Evolutionary conservation across 2,113 vertebrate species (phyloP), one percentile per base, ranked within the genome.

Genomic region (Pimephales promelas): DNA sequence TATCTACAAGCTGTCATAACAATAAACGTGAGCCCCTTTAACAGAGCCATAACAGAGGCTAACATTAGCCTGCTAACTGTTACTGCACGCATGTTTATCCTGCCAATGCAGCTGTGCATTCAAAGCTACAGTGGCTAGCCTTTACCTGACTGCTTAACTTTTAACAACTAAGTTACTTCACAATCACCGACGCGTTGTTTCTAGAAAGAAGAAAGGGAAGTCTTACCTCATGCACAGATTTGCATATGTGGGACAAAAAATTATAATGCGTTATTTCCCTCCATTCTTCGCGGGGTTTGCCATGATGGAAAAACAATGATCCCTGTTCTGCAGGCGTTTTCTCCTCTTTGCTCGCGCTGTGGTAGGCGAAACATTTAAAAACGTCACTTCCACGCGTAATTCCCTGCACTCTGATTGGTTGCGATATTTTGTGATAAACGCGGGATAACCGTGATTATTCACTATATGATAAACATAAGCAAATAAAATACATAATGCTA

Each of bases 321-420:
- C 62, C 52, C 54, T 61, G 47, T 4, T 75, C 59, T 68, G 76
- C 40, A 43, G 10, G 52, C 66, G 83, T 26, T 83, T 79, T 72
- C 74, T 62, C 70, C 83, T 22, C 43, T 45, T 10, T 34, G 79
- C 57, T 75, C 45, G 83, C 34, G 83, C 78, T 13, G 40, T 78
- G 84, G 72, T 72, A 82, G 31, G 61, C n/a, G 45, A 64, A 76
- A 52, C 47, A 26, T 22, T 28, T 64, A 16, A 40, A 45, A 52
- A 83, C 85, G 79, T 83, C 87, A 88, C 85, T 86, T 88, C 87
- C 85, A 10, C 22, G 62, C 28, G 47, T 40, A 26, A n/a, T 40
- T 49, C 14, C 3, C 14, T 26, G 26, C 83, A 45, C 20, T 5
- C 57, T 70, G 85, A 82, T 86, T 88, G 79, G 87, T 14, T 83